Percentiles rank a stretch among this genome's conserved stretches.
Conservation (phyloP, 2,113 vertebrate species). For the Eira barbara region DNA sequence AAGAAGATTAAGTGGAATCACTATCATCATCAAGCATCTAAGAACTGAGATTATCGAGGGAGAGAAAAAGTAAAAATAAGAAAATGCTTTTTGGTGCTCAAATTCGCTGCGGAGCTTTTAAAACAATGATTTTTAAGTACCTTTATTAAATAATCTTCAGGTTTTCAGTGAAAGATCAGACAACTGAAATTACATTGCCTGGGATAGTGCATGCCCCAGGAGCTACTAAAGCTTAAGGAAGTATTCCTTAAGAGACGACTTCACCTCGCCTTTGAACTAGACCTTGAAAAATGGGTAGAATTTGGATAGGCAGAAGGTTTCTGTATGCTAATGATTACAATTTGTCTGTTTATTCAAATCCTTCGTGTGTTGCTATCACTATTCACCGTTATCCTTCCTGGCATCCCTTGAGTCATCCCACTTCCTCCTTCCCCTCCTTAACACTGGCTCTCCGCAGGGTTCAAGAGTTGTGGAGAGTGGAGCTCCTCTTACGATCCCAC, state of each 20-base stretch:
- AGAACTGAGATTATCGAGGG: background rate
- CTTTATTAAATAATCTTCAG: background rate
- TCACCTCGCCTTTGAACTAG: background rate
- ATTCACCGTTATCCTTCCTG: background rate
- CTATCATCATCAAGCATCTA: background rate
- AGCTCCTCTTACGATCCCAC: accelerated
- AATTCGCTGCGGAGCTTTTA: background rate
- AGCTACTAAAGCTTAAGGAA: background rate
- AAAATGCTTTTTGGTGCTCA: background rate
- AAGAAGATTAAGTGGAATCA: background rate
- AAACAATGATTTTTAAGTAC: background rate
- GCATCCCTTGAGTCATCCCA: background rate
- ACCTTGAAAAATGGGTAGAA: background rate
- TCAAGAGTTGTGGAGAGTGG: background rate
- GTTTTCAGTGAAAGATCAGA: background rate
- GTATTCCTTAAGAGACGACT: background rate
- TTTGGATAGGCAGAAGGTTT: background rate
- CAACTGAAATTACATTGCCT: background rate
- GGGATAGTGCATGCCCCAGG: background rate
- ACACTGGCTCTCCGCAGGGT: background rate
- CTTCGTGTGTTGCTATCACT: background rate
- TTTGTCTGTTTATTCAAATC: background rate
- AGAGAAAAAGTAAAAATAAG: background rate
- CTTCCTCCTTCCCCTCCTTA: accelerated
- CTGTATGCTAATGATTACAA: background rate